Evolutionary conservation across 2,888 invertebrate species (phyloP), one percentile per base, ranked within the genome.

Genomic region (Hololepta plana): DNA sequence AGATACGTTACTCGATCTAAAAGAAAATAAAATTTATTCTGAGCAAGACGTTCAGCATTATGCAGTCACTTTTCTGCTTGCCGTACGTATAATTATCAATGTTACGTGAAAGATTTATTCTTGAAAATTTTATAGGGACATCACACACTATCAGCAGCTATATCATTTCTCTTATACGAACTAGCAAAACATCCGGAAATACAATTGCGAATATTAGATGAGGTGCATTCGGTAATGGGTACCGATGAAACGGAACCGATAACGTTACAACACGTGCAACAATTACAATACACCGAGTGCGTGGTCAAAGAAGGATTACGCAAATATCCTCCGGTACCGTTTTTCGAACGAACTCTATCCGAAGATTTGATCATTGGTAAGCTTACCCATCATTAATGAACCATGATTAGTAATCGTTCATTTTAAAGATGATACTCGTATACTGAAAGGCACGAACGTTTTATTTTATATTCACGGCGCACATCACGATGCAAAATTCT

Each of bases 401-500:
- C n/a, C n/a, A n/a, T n/a, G 8, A 8, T 8, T 10, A 10, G 7
- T 3, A 10, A n/a, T 10, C 22, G 3, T 10, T 22, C 12, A 2
- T 2, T 2, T 22, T 10, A 3, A 3, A 25, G 15, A 14, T 11
- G 5, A 22, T 32, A 24, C n/a, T n/a, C n/a, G n/a, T n/a, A n/a
- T n/a, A n/a, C n/a, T n/a, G n/a, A n/a, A n/a, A n/a, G 32, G 17
- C 15, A 29, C 23, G 9, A 8, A 12, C 7, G 8, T 32, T 2
- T 10, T 10, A 2, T 10, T 29, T n/a, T 30, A 30, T 20, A 19
- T 29, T 10, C 29, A 32, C 15, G 28, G 16, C 4, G 20, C 34
- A 23, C 34, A 38, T 26, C 17, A 22, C 10, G 19, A 23, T 8
- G 31, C 30, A 20, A 22, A 28, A 9, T 29, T 29, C 24, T 38